phyloP scores from a whole-genome alignment of 2,888 invertebrate species.

The Lampropteryx suffumata region DNA sequence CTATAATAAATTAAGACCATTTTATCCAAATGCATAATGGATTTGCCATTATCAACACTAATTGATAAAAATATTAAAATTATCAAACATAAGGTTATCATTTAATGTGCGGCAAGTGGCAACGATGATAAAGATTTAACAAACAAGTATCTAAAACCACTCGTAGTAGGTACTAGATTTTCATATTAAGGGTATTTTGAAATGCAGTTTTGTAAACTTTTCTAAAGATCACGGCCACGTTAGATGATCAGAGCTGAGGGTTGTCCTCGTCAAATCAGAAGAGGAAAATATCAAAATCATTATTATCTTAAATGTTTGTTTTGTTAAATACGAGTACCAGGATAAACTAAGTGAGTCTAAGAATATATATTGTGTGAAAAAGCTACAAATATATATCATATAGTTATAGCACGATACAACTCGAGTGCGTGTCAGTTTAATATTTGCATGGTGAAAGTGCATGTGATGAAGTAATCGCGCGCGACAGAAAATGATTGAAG shows the following conservation, averaged over 20 bases:
- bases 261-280: too few species aligned
- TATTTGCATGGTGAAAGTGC: conserved; percentile 38
- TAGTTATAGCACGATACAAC: too few species aligned
- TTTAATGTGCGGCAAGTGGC: conserved; percentile 14
- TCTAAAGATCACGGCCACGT: conserved; percentile 25
- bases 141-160: neutral
- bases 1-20: too few species aligned
- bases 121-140: conserved; percentile 11
- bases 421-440: too few species aligned
- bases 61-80: conserved; percentile 13
- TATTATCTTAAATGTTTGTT: too few species aligned
- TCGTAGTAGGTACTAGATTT: too few species aligned
- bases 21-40: neutral
- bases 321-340: too few species aligned
- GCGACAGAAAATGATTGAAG: conserved; percentile 45
- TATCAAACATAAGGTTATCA: conserved; percentile 7
- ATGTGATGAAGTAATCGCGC: conserved; percentile 37
- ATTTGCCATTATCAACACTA: conserved; percentile 4
- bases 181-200: too few species aligned
- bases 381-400: too few species aligned
- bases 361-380: too few species aligned
- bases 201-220: conserved; percentile 20
- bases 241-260: neutral
- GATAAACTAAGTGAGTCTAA: too few species aligned
- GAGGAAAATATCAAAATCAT: too few species aligned